Conservation (phyloP, 2,888 invertebrate species). For the Neria commutata region DNA sequence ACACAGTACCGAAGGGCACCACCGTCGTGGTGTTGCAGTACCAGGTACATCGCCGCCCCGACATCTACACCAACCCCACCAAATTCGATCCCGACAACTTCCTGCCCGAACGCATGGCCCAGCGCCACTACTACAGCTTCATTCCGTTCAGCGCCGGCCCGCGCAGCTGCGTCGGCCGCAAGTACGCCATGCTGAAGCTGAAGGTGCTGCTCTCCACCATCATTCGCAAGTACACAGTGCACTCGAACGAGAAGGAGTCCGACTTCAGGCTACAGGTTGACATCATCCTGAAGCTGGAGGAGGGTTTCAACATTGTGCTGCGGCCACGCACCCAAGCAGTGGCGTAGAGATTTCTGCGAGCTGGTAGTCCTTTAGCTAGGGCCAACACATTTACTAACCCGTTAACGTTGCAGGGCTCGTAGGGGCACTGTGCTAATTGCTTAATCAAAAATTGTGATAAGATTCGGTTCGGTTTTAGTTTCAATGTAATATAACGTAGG, state of each 20-base stretch:
- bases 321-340: constrained; percentile 65
- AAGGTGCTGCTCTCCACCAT: constrained; percentile 76
- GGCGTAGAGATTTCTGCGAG: constrained; percentile 32
- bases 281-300: constrained; percentile 75
- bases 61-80: constrained; percentile 73
- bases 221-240: constrained; percentile 71
- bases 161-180: constrained; percentile 79
- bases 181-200: constrained; percentile 80
- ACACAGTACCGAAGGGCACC: constrained; percentile 72
- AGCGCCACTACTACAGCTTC: constrained; percentile 79
- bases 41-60: constrained; percentile 71
- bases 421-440: constrained; percentile 1
- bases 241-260: constrained; percentile 69
- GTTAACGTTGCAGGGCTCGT: background rate
- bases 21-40: constrained; percentile 73
- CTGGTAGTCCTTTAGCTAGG: background rate
- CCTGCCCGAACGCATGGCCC: constrained; percentile 75
- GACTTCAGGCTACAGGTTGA: constrained; percentile 74
- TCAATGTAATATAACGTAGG: background rate
- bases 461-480: too few relatives aligned
- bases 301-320: constrained; percentile 73
- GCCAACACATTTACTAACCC: background rate
- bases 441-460: background rate
- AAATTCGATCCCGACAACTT: constrained; percentile 81
- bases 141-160: constrained; percentile 84